A percentile compares a stretch with the other conserved stretches of the same genome.
These are phyloP conservation scores for Mythimna ferrago DNA, from an alignment of 2,888 invertebrate genomes.

Conservation along the genomic window DNA sequence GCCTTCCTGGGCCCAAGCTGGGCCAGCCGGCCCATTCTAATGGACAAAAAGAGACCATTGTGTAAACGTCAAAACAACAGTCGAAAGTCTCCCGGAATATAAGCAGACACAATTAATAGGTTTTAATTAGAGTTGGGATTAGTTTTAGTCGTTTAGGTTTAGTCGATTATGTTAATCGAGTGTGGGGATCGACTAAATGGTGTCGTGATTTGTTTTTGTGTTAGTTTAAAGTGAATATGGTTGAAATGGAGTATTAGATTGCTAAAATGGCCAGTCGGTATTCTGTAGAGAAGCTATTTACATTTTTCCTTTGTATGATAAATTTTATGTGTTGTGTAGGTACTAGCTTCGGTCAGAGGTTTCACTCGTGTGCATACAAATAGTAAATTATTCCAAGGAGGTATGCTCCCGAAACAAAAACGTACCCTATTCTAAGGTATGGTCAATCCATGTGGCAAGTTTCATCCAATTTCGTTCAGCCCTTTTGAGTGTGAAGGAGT, in stretches of 20 bases:
- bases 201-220: slow-evolving; percentile 40
- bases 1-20: slow-evolving; percentile 26
- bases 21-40: slow-evolving; percentile 38
- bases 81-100: slow-evolving; percentile 57
- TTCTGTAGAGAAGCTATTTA: neutral
- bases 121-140: slow-evolving; percentile 53
- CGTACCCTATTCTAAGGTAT: too few species aligned
- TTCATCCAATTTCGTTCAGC: too few species aligned
- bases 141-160: slow-evolving; percentile 37
- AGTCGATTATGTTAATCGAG: slow-evolving; percentile 48
- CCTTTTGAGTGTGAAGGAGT: too few species aligned
- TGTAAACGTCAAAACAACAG: slow-evolving; percentile 63
- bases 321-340: too few species aligned
- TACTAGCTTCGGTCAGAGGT: too few species aligned
- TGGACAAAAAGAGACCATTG: slow-evolving; percentile 64
- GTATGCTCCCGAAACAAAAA: too few species aligned
- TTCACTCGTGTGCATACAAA: too few species aligned
- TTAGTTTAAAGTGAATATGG: slow-evolving; percentile 12
- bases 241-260: neutral
- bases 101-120: slow-evolving; percentile 58
- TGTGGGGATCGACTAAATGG: slow-evolving; percentile 48
- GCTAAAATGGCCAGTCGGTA: neutral
- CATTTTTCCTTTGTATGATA: too few species aligned
- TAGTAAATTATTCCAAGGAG: too few species aligned
- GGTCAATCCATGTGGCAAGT: too few species aligned